These are phyloP conservation scores for Oenanthe oenanthe DNA, from an alignment of 2,113 vertebrate genomes.

Conservation along the genomic window DNA sequence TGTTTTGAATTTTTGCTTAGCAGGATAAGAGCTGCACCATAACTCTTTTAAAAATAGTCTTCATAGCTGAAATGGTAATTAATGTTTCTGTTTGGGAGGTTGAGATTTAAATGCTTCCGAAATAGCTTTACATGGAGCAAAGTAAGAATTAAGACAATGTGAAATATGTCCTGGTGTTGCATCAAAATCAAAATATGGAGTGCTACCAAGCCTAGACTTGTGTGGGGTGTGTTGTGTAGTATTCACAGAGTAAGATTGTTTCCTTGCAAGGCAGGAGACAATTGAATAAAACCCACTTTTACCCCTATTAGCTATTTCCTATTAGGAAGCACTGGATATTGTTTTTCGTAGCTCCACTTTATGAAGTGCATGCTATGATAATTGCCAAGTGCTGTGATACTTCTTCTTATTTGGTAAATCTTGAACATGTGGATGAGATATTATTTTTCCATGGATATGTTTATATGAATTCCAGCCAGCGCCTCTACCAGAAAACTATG, in stretches of 20 bases:
- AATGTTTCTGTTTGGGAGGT: neutral
- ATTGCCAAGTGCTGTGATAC: neutral
- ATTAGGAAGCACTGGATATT: constrained; percentile 7
- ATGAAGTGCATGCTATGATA: neutral
- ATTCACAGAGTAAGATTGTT: neutral
- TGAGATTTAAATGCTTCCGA: neutral
- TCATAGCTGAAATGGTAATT: constrained; percentile 23
- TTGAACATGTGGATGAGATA: constrained; percentile 12
- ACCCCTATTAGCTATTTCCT: neutral
- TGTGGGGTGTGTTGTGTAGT: neutral
- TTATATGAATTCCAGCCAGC: constrained; percentile 50
- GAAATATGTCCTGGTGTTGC: neutral
- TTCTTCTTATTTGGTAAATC: constrained; percentile 51
- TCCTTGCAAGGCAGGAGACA: constrained; percentile 1
- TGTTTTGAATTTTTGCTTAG: neutral
- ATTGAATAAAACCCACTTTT: neutral
- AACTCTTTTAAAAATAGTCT: neutral
- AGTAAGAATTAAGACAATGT: neutral
- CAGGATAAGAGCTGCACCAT: neutral
- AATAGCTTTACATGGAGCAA: neutral
- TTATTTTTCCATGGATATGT: constrained; percentile 53
- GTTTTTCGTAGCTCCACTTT: constrained; percentile 40
- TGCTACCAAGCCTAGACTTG: neutral
- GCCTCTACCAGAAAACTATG: constrained; percentile 36
- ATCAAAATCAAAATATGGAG: neutral